Percentiles rank a stretch among this genome's conserved stretches.
Conservation (phyloP, 2,888 invertebrate species). For the Apotomis betuletana region DNA sequence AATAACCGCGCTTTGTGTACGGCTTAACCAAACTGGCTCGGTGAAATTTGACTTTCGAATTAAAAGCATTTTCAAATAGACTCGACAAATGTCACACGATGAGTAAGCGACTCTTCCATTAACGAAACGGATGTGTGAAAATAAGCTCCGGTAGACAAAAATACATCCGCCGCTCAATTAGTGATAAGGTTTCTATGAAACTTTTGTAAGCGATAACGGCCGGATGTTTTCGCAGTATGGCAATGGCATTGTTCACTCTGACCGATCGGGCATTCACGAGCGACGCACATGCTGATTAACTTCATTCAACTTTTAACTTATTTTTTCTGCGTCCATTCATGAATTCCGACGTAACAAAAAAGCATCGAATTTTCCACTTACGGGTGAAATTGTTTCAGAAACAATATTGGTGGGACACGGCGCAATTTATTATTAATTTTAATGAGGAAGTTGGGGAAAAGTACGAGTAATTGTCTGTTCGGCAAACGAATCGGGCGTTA, state of each 20-base stretch:
- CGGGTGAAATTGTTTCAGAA: background rate
- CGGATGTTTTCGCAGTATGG: slow-evolving; percentile 75
- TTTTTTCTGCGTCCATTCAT: slow-evolving; percentile 21
- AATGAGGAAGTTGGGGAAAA: slow-evolving; percentile 34
- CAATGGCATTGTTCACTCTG: slow-evolving; percentile 66
- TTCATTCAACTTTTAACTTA: slow-evolving; percentile 36
- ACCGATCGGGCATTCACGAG: slow-evolving; percentile 45
- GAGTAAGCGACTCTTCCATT: background rate
- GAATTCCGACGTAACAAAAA: background rate
- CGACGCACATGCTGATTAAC: slow-evolving; percentile 36
- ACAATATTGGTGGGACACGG: background rate
- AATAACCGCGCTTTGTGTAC: slow-evolving; percentile 22
- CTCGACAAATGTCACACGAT: background rate
- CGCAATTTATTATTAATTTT: slow-evolving; percentile 29
- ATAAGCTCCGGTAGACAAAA: slow-evolving; percentile 35
- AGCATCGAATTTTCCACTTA: background rate
- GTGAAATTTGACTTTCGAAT: slow-evolving; percentile 5
- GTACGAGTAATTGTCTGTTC: slow-evolving; percentile 45
- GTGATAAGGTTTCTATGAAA: slow-evolving; percentile 59
- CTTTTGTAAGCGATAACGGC: slow-evolving; percentile 68
- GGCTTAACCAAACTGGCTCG: background rate
- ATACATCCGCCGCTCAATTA: slow-evolving; percentile 34
- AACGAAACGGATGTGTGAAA: slow-evolving; percentile 17
- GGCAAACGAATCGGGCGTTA: slow-evolving; percentile 47
- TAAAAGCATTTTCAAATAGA: background rate